Evolutionary conservation across 2,888 invertebrate genomes (phyloP), one percentile per base, ranked within the genome.

Genomic region (Trissolcus japonicus): DNA sequence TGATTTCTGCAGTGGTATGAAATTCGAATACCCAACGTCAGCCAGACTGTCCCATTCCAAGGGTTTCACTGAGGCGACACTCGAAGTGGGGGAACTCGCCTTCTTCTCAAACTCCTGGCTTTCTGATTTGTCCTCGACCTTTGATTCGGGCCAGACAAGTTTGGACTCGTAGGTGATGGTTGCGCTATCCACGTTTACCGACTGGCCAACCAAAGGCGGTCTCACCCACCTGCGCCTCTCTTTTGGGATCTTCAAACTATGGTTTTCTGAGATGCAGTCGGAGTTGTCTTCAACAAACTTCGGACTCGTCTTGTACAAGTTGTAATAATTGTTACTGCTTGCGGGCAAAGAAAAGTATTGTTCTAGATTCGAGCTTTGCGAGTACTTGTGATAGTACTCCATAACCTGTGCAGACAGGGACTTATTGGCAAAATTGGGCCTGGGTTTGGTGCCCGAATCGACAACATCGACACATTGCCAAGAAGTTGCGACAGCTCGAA

Each of bases 31-130:
- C 0, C 96, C 96, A 53, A 96, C 95, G 90, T 96, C 96, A 0
- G 95, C 96, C 21, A 95, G 92, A 43, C 95, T 95, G 86, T 96
- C 96, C 96, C 96, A 96, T 90, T 96, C 96, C 1, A 96, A 89
- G 78, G 94, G 94, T 61, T 93, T 92, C 83, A 93, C 93, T 0
- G 94, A 94, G 60, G 94, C 92, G 0, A 94, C 89, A 84, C 94
- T 94, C 78, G 95, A 95, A 16, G 94, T 93, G 0, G 95, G 95
- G 21, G 91, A 86, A n/a, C 89, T 88, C 69, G 90, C 89, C 78
- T 91, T 88, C 57, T 84, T 90, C 88, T 83, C 90, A 14, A 73
- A 79, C 43, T 87, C 87, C 9, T 78, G 84, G 59, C 79, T 80
- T 61, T 85, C 85, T 40, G 74, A 79, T 29, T 79, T 84, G 35